phyloP scores from a whole-genome alignment of 2,113 vertebrate species.

The Microtus ochrogaster region DNA sequence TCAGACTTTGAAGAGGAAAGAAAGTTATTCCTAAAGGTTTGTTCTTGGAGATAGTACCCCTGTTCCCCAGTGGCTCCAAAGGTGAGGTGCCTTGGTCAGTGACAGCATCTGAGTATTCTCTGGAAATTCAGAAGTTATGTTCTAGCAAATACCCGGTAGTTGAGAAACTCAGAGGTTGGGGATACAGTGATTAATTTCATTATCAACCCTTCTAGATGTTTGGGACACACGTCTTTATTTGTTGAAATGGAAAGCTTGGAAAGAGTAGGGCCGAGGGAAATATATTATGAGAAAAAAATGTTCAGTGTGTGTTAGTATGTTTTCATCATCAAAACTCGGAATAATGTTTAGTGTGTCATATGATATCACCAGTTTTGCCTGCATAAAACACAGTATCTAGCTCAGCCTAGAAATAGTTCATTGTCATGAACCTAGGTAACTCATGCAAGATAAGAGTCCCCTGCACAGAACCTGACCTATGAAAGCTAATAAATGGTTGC shows the following conservation, averaged over 20 bases:
- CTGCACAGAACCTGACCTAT: not conserved
- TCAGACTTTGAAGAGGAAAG: not conserved
- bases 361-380: not conserved
- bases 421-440: not conserved
- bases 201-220: not conserved
- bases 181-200: not conserved
- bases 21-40: not conserved
- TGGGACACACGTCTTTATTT: not conserved
- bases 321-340: constrained; percentile 20
- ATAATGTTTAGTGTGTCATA: not conserved
- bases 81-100: not conserved
- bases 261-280: fast-evolving
- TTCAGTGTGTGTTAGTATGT: not conserved
- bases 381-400: not conserved
- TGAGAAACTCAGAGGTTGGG: not conserved
- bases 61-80: not conserved
- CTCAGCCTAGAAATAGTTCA: not conserved
- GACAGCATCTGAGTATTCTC: not conserved
- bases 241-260: not conserved
- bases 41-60: not conserved
- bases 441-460: not conserved
- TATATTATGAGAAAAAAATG: not conserved
- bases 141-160: not conserved
- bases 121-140: constrained; percentile 2
- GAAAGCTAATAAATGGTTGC: not conserved